Conservation (phyloP, 2,797 vertebrate species). For the Brachyrhaphis roseni region DNA sequence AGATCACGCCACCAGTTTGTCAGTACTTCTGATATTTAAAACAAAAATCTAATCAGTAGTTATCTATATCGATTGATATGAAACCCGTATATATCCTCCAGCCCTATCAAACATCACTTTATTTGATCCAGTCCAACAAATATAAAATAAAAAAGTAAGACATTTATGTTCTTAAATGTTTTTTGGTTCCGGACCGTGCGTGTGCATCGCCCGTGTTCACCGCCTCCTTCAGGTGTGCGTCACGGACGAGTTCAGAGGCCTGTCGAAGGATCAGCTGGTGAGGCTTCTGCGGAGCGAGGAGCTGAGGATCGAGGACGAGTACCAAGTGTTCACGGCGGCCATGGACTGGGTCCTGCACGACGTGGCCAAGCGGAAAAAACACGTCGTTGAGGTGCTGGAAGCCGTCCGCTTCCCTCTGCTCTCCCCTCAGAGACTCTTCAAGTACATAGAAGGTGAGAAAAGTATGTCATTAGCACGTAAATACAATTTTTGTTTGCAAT, state of each 20-base stretch:
- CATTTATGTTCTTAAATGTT: background rate
- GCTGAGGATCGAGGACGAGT: conserved; percentile 95
- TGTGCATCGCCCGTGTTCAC: background rate
- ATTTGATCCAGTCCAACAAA: background rate
- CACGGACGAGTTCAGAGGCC: conserved; percentile 89
- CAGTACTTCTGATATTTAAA: too few species aligned
- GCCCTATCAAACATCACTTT: background rate
- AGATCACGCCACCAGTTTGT: too few species aligned
- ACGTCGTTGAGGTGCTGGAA: conserved; percentile 92
- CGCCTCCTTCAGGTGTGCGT: conserved; percentile 73
- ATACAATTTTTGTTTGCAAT: background rate
- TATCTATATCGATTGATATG: too few species aligned
- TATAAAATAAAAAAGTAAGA: background rate
- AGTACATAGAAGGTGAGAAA: conserved; percentile 92
- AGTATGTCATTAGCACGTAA: background rate
- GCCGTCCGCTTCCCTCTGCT: conserved; percentile 93
- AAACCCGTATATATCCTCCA: too few species aligned
- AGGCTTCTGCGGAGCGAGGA: conserved; percentile 93
- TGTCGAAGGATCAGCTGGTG: conserved; percentile 92
- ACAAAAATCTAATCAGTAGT: too few species aligned
- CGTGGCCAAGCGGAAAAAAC: conserved; percentile 88
- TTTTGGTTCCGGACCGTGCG: background rate
- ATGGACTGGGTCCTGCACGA: conserved; percentile 97
- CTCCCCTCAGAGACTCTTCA: conserved; percentile 92
- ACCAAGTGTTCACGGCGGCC: conserved; percentile 93